Conservation (phyloP, 2,113 vertebrate genomes). For the Aptenodytes forsteri region DNA sequence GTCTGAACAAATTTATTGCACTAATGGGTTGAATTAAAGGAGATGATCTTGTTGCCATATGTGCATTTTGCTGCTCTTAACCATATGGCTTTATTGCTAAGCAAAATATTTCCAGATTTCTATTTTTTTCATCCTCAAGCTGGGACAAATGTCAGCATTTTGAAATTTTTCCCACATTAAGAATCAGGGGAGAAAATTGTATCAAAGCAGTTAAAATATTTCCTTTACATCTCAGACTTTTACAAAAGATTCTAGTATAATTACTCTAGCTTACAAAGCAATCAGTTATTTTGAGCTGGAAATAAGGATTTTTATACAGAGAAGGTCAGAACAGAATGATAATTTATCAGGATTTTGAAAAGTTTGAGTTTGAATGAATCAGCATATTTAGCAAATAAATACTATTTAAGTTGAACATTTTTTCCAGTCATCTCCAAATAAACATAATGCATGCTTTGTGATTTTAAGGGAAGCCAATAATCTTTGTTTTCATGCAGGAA, state of each 20-base stretch:
- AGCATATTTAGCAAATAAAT: not conserved
- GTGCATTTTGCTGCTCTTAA: slow-evolving; percentile 32
- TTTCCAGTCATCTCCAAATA: not conserved
- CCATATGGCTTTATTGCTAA: slow-evolving; percentile 61
- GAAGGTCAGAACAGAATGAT: not conserved
- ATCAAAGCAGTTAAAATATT: slow-evolving; percentile 50
- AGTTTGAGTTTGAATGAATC: not conserved
- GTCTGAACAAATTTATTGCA: slow-evolving; percentile 44
- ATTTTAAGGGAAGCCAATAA: not conserved
- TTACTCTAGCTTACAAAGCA: slow-evolving; percentile 13
- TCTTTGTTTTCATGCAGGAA: not conserved
- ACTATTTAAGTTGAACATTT: not conserved
- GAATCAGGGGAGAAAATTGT: not conserved
- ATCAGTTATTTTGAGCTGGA: not conserved
- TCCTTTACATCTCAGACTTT: slow-evolving; percentile 7
- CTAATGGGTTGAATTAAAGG: slow-evolving; percentile 44
- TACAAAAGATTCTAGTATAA: slow-evolving; percentile 12
- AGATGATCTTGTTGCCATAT: slow-evolving; percentile 49
- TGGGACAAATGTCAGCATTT: slow-evolving; percentile 66
- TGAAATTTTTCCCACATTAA: slow-evolving; percentile 53
- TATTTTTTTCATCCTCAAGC: slow-evolving; percentile 64
- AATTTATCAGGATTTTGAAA: not conserved
- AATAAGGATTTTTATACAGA: not conserved
- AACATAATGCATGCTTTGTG: not conserved
- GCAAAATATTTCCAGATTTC: slow-evolving; percentile 66